phyloP scores from a whole-genome alignment of 2,113 vertebrate species.

The Tachysurus vachellii region DNA sequence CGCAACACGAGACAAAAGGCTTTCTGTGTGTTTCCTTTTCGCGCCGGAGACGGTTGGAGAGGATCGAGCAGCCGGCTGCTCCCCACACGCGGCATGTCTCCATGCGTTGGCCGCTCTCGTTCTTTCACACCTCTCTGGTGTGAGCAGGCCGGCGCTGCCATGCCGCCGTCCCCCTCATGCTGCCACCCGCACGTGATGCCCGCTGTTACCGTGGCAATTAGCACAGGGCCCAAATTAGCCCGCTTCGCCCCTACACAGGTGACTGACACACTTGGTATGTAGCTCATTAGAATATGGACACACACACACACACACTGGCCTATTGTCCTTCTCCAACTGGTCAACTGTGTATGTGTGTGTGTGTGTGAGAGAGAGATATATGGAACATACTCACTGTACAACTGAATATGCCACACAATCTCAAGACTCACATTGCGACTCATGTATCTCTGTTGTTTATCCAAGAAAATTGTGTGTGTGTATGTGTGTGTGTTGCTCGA shows the following conservation, averaged over 20 bases:
- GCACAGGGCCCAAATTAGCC: slow-evolving; percentile 78
- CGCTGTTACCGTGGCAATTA: slow-evolving; percentile 81
- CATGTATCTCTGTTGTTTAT: background rate
- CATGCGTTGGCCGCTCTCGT: slow-evolving; percentile 74
- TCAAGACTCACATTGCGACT: background rate
- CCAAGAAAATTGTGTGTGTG: slow-evolving; percentile 17
- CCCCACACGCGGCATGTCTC: slow-evolving; percentile 73
- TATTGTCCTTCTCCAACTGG: slow-evolving; percentile 63
- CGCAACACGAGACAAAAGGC: slow-evolving; percentile 31
- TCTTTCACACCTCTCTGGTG: slow-evolving; percentile 77
- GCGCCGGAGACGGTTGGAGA: slow-evolving; percentile 34
- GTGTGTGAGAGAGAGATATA: background rate
- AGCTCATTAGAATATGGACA: slow-evolving; percentile 75
- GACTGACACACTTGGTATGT: slow-evolving; percentile 76
- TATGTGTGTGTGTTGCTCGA: slow-evolving; percentile 26
- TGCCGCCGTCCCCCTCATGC: slow-evolving; percentile 69
- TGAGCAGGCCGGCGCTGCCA: slow-evolving; percentile 68
- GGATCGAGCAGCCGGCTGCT: slow-evolving; percentile 62
- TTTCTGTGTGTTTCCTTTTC: slow-evolving; percentile 36
- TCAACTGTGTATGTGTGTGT: background rate
- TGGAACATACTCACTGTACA: background rate
- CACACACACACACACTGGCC: slow-evolving; percentile 31
- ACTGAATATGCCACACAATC: background rate
- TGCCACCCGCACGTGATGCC: slow-evolving; percentile 75
- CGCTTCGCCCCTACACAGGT: slow-evolving; percentile 77